Base-by-base conservation (phyloP, 2,797 vertebrate genomes). In the Echiichthys vipera region DNA sequence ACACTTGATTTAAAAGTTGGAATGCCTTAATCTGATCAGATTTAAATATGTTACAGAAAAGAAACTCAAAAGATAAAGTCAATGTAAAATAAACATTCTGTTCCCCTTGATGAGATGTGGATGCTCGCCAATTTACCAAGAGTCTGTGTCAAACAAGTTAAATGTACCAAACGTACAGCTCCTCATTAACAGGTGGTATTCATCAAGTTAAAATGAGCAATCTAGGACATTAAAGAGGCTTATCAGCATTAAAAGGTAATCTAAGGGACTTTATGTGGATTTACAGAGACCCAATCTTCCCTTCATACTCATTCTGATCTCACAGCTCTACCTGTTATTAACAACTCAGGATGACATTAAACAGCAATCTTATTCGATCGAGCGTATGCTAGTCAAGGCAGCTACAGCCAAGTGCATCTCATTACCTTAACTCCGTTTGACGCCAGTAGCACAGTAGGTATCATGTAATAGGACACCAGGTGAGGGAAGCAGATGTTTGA, bases 401-500 rank as follows among this genome's bases (percentile, higher is more conserved):
- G 77, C 80, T 54, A 34, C 63, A 65, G 87, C 84, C 86, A 84
- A 90, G 81, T 69, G 77, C 84, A 82, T 90, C 82, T 91, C 86
- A 89, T 92, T 87, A 89, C 56, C 77, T 68, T 84, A 89, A 87
- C 81, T 74, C 36, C 66, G 32, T 82, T 77, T 79, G 80, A 83
- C 64, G 32, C 34, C 54, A 50, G 57, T 17, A 1, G 69, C 36
- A 24, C 80, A 68, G 80, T 66, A 73, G 83, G 77, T 82, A 81
- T 55, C 65, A 10, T 76, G 81, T 85, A 88, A 88, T 27, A 59
- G 80, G 71, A 86, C 74, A 63, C 72, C 83, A 83, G 87, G 85
- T 90, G 88, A 87, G 83, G 39, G 65, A 80, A 71, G 74, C 87
- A 91, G 91, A 89, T 91, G 89, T 89, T 86, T 65, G 78, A 76